Percentiles rank a stretch among this genome's conserved stretches.
phyloP scores from a whole-genome alignment of 2,888 invertebrate species.

The Thalpophila matura region DNA sequence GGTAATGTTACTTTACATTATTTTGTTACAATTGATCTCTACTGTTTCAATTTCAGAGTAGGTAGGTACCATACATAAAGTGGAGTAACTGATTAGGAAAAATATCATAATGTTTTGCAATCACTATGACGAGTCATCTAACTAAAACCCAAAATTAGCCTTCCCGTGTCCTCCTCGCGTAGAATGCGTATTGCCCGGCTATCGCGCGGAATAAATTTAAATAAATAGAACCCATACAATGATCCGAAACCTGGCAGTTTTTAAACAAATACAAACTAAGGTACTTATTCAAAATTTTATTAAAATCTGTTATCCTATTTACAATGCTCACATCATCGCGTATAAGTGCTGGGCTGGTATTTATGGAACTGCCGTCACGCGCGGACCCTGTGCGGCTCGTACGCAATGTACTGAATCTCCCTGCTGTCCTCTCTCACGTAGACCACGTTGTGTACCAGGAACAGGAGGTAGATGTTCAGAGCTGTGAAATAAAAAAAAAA shows the following conservation, averaged over 20 bases:
- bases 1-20: too few relatives aligned
- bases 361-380: constrained; percentile 20
- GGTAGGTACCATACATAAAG: too few relatives aligned
- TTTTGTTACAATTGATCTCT: too few relatives aligned
- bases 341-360: neutral
- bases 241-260: too few relatives aligned
- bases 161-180: too few relatives aligned
- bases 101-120: neutral
- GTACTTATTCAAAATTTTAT: constrained; percentile 26
- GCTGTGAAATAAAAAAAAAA: constrained; percentile 61
- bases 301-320: constrained; percentile 30
- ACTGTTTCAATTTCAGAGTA: neutral
- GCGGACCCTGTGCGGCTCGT: constrained; percentile 61
- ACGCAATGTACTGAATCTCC: constrained; percentile 76
- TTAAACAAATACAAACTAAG: constrained; percentile 11
- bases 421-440: constrained; percentile 71
- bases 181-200: too few relatives aligned
- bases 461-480: constrained; percentile 77
- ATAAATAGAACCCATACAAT: too few relatives aligned
- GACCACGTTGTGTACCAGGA: constrained; percentile 76
- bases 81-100: neutral
- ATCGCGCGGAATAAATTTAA: too few relatives aligned
- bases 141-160: too few relatives aligned
- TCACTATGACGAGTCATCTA: neutral
- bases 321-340: constrained; percentile 26